Percentiles rank a stretch among this genome's conserved stretches.
phyloP scores from a whole-genome alignment of 1,140 invertebrate species.

The Drosophila chauvacae region DNA sequence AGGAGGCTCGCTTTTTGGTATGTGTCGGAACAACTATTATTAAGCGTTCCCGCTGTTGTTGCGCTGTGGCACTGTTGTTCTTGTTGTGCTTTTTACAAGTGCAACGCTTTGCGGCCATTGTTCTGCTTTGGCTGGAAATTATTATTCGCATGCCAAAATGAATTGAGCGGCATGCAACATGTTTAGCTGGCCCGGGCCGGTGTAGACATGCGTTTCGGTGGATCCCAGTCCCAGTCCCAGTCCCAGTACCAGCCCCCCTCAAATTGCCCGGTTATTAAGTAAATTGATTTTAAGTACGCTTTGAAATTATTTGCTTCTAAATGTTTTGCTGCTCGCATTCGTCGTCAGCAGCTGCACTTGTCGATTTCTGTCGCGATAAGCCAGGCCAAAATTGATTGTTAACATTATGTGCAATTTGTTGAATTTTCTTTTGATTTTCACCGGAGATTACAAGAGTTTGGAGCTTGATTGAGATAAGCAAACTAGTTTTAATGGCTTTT shows the following conservation, averaged over 20 bases:
- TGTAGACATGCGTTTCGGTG: slow-evolving; percentile 35
- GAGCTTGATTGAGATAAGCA: neutral
- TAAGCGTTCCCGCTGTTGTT: slow-evolving; percentile 56
- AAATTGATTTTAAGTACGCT: slow-evolving; percentile 84
- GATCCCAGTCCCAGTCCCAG: neutral
- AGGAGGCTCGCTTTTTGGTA: slow-evolving; percentile 71
- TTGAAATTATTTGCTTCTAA: slow-evolving; percentile 80
- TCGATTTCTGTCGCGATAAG: slow-evolving; percentile 40
- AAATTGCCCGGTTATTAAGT: slow-evolving; percentile 84
- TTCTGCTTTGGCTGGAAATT: slow-evolving; percentile 79
- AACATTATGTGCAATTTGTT: slow-evolving; percentile 71
- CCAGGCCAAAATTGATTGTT: slow-evolving; percentile 67
- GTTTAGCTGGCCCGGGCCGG: slow-evolving; percentile 57
- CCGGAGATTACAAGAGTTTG: slow-evolving; percentile 50
- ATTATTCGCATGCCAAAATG: slow-evolving; percentile 83
- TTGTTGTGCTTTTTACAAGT: slow-evolving; percentile 52
- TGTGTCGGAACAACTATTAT: slow-evolving; percentile 83
- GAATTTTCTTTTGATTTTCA: slow-evolving; percentile 58
- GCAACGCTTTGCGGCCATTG: slow-evolving; percentile 71
- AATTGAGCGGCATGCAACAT: slow-evolving; percentile 80
- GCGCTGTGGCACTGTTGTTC: slow-evolving; percentile 32
- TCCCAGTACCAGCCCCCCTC: slow-evolving; percentile 28
- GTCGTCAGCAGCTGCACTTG: slow-evolving; percentile 40
- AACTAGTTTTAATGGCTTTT: neutral
- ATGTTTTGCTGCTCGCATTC: slow-evolving; percentile 71